phyloP scores from a whole-genome alignment of 2,888 invertebrate species.

The Dorcus parallelipipedus region DNA sequence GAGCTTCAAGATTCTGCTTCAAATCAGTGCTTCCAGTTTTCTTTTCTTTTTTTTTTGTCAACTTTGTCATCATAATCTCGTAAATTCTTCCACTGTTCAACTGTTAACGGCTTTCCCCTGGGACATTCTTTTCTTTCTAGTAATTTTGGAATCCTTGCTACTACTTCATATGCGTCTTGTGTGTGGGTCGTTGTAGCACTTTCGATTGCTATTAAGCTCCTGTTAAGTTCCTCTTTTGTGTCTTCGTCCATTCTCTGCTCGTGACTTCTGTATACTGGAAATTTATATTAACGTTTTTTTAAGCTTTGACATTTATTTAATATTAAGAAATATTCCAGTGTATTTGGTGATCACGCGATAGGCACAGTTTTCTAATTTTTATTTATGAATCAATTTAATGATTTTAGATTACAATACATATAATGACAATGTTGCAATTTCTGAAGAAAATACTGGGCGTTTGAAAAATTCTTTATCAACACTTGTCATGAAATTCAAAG shows the following conservation, averaged over 20 bases:
- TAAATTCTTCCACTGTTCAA: constrained; percentile 78
- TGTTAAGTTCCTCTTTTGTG: constrained; percentile 60
- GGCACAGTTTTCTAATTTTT: background rate
- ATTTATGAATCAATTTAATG: no score
- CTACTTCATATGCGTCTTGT: constrained; percentile 71
- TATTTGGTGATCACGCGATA: no score
- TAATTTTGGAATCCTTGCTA: constrained; percentile 63
- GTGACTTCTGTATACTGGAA: constrained; percentile 59
- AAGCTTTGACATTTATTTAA: constrained; percentile 5
- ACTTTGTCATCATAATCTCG: constrained; percentile 80
- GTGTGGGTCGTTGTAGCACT: constrained; percentile 52
- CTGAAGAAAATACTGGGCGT: no score
- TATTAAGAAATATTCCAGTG: constrained; percentile 6
- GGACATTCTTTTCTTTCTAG: constrained; percentile 67
- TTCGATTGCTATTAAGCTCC: constrained; percentile 52
- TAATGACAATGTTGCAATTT: no score
- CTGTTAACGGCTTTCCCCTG: constrained; percentile 70
- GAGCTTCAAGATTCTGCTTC: no score
- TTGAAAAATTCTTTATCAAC: no score
- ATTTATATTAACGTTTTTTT: background rate
- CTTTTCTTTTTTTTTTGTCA: no score
- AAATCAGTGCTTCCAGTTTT: no score
- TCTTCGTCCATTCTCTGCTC: constrained; percentile 60
- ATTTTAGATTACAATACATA: no score
- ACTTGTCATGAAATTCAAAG: no score